Evolutionary conservation across 2,888 invertebrate species (phyloP).

Genomic region (Sipha maydis): DNA sequence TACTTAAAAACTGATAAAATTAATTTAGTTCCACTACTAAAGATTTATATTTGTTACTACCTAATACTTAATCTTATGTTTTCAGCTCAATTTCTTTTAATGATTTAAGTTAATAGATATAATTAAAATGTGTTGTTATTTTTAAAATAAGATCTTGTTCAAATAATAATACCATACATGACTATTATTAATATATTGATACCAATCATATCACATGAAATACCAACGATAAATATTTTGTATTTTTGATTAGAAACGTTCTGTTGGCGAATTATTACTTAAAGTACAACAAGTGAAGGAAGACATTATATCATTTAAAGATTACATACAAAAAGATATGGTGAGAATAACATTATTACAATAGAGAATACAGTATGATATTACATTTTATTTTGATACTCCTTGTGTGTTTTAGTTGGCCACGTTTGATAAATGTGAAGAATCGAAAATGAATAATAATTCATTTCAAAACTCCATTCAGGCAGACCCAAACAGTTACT

Average conservation of each 20-base stretch:
- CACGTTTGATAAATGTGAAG: slow-evolving; percentile 39
- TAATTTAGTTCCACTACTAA: too few species aligned
- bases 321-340: not conserved
- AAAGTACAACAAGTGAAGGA: slow-evolving; percentile 14
- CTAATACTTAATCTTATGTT: too few species aligned
- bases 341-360: not conserved
- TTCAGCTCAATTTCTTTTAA: too few species aligned
- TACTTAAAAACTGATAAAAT: too few species aligned
- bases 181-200: not conserved
- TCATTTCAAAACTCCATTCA: slow-evolving; percentile 6
- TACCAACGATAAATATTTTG: not conserved
- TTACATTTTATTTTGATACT: not conserved
- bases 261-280: not conserved
- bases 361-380: not conserved
- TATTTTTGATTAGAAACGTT: slow-evolving; percentile 17
- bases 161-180: not conserved
- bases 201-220: not conserved
- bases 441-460: not conserved
- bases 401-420: slow-evolving; percentile 6
- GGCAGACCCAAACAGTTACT: slow-evolving; percentile 29
- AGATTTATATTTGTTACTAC: too few species aligned
- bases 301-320: not conserved
- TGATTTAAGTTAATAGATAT: not conserved
- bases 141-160: not conserved
- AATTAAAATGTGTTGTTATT: not conserved